Percentiles rank a stretch among this genome's conserved stretches.
Conservation (phyloP, 2,797 vertebrate genomes). For the Ispidina lecontei region DNA sequence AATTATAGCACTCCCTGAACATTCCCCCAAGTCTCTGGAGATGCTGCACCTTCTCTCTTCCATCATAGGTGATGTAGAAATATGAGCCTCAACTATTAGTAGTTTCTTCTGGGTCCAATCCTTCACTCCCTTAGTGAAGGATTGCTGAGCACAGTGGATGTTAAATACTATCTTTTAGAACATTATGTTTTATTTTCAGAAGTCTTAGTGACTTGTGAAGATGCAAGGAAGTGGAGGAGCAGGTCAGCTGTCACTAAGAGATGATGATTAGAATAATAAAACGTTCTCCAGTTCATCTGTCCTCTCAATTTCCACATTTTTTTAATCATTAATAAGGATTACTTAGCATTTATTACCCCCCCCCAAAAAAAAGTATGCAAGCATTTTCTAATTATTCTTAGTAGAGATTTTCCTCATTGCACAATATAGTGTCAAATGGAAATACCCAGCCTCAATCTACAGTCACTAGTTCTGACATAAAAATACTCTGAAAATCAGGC, state of each 20-base stretch:
- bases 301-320: not conserved
- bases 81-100: constrained; percentile 23
- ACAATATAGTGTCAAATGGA: not conserved
- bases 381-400: constrained; percentile 13
- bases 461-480: not conserved
- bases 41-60: not conserved
- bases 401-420: not conserved
- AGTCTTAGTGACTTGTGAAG: constrained; percentile 24
- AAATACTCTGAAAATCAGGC: not conserved
- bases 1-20: constrained; percentile 4
- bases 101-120: constrained; percentile 36
- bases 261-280: constrained; percentile 15
- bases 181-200: constrained; percentile 22
- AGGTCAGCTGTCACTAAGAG: constrained; percentile 17
- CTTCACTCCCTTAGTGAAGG: not conserved
- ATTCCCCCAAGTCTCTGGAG: not conserved
- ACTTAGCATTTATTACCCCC: not conserved
- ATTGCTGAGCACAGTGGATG: not conserved
- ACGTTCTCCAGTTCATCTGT: constrained; percentile 8
- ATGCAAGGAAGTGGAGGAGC: not conserved
- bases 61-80: constrained; percentile 23
- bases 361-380: not conserved
- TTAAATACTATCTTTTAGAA: constrained; percentile 18
- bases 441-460: not conserved
- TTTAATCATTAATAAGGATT: not conserved